Evolutionary conservation across 2,888 invertebrate genomes (phyloP), one percentile per base, ranked within the genome.

Genomic region (Idaea dimidiata): DNA sequence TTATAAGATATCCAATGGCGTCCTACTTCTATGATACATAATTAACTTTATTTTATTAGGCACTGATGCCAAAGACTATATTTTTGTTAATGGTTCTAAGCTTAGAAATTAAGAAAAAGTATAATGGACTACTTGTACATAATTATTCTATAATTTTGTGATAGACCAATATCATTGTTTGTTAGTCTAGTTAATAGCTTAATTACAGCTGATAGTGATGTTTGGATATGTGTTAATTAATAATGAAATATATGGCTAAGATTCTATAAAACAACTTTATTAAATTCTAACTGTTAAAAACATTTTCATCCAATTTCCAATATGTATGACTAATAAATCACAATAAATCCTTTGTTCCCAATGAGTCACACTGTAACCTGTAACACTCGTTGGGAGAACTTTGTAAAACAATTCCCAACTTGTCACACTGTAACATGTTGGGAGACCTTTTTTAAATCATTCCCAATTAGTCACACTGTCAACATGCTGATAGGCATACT

Each of bases 1-100:
- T 94, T 43, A 96, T 98, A 84, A 94, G 98, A 76, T 98, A 98
- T 90, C 98, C 98, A 32, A 87, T 98, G 80, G 97, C 97, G 17
- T 95, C 96, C 68, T 94, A 95, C 80, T 97, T 98, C 91, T 98
- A 98, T 84, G 95, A 96, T 79, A 83, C 72, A 62, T 78, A 71
- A 72, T 8, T 8, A 43, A 43, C 43, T 43, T 43, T 8, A 43
- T 8, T 24, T 24, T 43, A 14, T 43, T 6, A 43, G 43, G 43
- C 43, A 43, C 43, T 43, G 43, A 14, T 43, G 43, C 43, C 43
- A 43, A 43, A 43, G 43, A 43, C 14, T 43, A 59, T n/a, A 59
- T n/a, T 24, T 58, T 17, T 58, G 24, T 43, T 54, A 54, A 17
- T 59, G 24, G 54, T 54, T 33, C 53, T n/a, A n/a, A n/a, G n/a